Base-by-base conservation (phyloP, 2,113 vertebrate species). In the Sinocyclocheilus anshuiensis region DNA sequence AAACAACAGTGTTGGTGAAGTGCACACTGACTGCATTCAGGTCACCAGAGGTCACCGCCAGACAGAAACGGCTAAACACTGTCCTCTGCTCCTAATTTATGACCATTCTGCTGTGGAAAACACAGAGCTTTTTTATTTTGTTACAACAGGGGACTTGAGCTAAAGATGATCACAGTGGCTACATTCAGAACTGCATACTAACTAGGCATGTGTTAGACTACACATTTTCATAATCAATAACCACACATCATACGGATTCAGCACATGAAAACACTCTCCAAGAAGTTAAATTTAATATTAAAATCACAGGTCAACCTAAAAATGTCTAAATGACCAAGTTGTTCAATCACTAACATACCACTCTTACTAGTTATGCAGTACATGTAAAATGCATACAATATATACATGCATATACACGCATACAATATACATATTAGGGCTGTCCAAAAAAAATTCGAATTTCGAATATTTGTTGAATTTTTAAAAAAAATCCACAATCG, bases 1-100 rank as follows among this genome's bases (percentile, higher is more conserved):
- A 94, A 91, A 90, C 90, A 94, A 95, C 93, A 94, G 84, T 84
- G 20, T 57, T 77, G 76, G 24, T 85, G 77, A 36, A 85, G 78
- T 33, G 7, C 79, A 26, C 39, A 26, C 61, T 29, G 53, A 72
- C 69, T 63, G 53, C 48, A 81, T 82, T 55, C 33, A 77, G 42
- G 42, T 69, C 33, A 82, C 39, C 42, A 82, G 36, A 81, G 78
- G 78, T 81, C 79, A 81, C 59, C 2, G 2, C 39, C 10, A 81
- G 78, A 81, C 78, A 81, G 39, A 81, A 81, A 81, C 24, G n/a
- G 57, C 13, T 24, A 65, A 81, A 81, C 79, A 29, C 79, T 65
- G 79, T 81, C 57, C 20, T 77, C 77, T 63, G 53, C 53, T 59
- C 9, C 77, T 65, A 65, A 81, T 81, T 48, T 81, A 81, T 65